Conservation (phyloP, 2,888 invertebrate genomes). For the Lamellibrachia satsuma region DNA sequence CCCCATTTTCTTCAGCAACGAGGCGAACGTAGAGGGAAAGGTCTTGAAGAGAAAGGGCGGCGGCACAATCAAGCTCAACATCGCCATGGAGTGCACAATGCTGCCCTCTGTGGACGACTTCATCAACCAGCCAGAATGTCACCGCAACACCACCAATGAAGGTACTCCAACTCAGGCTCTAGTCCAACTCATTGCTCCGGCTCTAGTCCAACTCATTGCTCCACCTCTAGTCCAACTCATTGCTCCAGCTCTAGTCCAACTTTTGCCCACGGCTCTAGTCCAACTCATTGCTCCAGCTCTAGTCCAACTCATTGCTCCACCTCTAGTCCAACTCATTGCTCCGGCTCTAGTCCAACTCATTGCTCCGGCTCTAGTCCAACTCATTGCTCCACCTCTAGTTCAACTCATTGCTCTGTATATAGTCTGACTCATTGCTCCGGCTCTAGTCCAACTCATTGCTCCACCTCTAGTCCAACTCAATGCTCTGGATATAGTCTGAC, state of each 20-base stretch:
- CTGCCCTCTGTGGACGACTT: conserved; percentile 52
- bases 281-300: not conserved
- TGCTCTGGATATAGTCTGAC: not conserved
- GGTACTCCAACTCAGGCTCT: not conserved
- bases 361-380: not conserved
- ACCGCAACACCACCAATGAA: not conserved
- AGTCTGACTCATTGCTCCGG: not conserved
- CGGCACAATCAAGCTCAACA: conserved; percentile 33
- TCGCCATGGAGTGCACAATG: conserved; percentile 63
- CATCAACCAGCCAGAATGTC: conserved; percentile 20
- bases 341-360: not conserved
- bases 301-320: not conserved
- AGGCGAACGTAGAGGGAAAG: conserved; percentile 65
- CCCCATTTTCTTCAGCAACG: conserved; percentile 57
- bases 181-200: not conserved
- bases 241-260: not conserved
- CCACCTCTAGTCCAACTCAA: not conserved
- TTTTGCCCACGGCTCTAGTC: not conserved
- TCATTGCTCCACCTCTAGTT: not conserved
- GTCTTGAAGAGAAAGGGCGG: conserved; percentile 33
- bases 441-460: not conserved
- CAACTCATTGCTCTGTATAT: not conserved
- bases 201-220: not conserved
- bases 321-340: not conserved
- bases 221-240: not conserved